Base-by-base conservation (phyloP, 2,113 vertebrate genomes). In the Entomyzon cyanotis region DNA sequence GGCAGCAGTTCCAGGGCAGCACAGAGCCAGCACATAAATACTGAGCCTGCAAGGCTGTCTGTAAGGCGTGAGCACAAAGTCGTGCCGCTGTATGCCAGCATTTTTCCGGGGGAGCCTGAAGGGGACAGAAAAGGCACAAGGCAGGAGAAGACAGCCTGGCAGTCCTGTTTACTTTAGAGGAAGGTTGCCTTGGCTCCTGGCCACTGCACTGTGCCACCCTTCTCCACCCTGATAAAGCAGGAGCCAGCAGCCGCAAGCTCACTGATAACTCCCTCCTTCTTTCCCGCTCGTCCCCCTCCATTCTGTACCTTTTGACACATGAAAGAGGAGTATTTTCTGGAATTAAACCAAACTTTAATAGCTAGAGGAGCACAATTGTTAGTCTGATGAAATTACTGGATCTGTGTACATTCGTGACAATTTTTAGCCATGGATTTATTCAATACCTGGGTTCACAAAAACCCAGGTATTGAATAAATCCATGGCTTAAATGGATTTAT, bases 1-100 rank as follows among this genome's bases (percentile, higher is more conserved):
- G 30, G 85, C 80, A 90, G 68, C 52, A 50, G 76, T 3, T 78
- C 46, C 56, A 93, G 64, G 39, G 67, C 33, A 91, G 89, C 73
- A 53, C 58, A 80, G 41, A 53, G 58, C 58, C 87, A 64, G 64
- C 46, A n/a, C 8, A 63, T 0, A 33, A 55, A 24, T 9, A 30
- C 50, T 1, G 2, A 80, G 59, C 12, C 90, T 42, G 28, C 50
- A 23, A 65, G 42, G 14, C 17, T 0, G 0, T 31, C 4, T 47
- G 22, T n/a, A 44, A 84, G 65, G 39, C 6, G 4, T 16, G 44
- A 73, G 65, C 1, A 3, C 52, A 13, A 46, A 55, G 8, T 11
- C 25, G 4, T 3, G 5, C 15, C 0, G 0, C 12, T 15, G 8
- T 5, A 5, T 33, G 65, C 53, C 82, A 91, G 70, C 21, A 10